Evolutionary conservation across 1,140 invertebrate species (phyloP).

Genomic region (Orchestia grillus): DNA sequence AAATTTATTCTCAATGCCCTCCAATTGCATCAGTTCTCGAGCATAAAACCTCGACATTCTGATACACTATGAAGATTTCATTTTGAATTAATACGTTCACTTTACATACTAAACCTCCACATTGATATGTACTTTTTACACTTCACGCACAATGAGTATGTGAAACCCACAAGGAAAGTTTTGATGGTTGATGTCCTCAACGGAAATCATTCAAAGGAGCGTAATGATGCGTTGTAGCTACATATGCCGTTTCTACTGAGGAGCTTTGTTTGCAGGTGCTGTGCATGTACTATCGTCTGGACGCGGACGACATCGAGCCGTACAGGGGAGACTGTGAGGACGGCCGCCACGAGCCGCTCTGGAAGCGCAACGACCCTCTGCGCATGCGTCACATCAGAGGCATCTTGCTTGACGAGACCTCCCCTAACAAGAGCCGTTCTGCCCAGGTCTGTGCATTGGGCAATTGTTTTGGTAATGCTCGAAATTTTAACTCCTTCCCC

Average conservation of each 20-base stretch:
- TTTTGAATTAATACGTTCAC: no score
- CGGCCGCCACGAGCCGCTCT: slow-evolving; percentile 73
- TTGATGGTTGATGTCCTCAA: not conserved
- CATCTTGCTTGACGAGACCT: slow-evolving; percentile 74
- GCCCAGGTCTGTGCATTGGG: not conserved
- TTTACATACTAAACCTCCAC: no score
- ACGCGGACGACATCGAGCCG: slow-evolving; percentile 66
- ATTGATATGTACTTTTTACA: no score
- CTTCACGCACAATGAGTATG: no score
- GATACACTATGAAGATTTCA: no score
- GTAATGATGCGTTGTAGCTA: not conserved
- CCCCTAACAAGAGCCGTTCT: not conserved
- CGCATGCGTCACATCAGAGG: slow-evolving; percentile 77
- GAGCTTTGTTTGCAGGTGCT: slow-evolving; percentile 62
- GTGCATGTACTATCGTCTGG: slow-evolving; percentile 68
- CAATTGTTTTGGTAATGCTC: no score
- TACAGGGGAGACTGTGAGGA: slow-evolving; percentile 36
- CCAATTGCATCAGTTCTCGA: no score
- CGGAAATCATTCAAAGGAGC: not conserved
- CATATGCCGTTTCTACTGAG: not conserved
- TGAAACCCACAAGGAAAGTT: no score
- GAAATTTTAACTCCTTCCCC: no score
- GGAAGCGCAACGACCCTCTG: slow-evolving; percentile 74
- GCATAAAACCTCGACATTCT: no score
- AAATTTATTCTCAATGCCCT: no score